Conservation (phyloP, 2,113 vertebrate genomes). For the Catharus fuscescens region DNA sequence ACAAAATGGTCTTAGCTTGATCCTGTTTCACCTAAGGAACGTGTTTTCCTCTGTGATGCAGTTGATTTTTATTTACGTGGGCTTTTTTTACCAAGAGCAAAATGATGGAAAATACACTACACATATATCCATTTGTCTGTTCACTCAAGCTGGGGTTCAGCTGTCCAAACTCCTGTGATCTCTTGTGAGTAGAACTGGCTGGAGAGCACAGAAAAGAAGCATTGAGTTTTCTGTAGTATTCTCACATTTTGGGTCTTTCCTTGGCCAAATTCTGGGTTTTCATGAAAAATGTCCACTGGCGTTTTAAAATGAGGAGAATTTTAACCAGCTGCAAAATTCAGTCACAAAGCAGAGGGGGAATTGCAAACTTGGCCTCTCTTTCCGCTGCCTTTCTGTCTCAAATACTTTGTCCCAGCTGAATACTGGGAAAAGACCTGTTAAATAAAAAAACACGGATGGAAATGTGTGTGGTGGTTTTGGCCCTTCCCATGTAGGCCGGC, state of each 20-base stretch:
- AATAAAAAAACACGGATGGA: neutral
- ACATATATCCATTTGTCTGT: neutral
- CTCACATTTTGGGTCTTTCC: constrained; percentile 8
- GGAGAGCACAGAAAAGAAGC: neutral
- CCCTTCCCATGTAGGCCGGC: rapidly evolving
- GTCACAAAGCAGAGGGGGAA: neutral
- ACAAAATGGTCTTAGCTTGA: neutral
- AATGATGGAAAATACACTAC: neutral
- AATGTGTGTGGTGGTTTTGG: rapidly evolving
- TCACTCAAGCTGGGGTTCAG: neutral
- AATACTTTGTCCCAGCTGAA: neutral
- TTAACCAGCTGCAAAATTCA: constrained; percentile 46
- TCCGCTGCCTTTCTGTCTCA: neutral
- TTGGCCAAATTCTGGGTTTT: neutral
- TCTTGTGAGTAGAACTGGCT: neutral
- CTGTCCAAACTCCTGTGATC: neutral
- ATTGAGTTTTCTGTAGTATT: neutral
- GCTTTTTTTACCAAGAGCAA: neutral
- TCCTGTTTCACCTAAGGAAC: neutral
- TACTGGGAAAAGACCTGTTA: neutral
- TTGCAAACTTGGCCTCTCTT: neutral
- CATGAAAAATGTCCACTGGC: neutral
- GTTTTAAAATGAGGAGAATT: constrained; percentile 47
- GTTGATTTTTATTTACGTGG: neutral
- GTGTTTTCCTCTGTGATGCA: neutral